A percentile compares a stretch with the other conserved stretches of the same genome.
These are phyloP conservation scores for Cyprinodon diabolis DNA, from an alignment of 2,797 vertebrate species.

Conservation along the genomic window DNA sequence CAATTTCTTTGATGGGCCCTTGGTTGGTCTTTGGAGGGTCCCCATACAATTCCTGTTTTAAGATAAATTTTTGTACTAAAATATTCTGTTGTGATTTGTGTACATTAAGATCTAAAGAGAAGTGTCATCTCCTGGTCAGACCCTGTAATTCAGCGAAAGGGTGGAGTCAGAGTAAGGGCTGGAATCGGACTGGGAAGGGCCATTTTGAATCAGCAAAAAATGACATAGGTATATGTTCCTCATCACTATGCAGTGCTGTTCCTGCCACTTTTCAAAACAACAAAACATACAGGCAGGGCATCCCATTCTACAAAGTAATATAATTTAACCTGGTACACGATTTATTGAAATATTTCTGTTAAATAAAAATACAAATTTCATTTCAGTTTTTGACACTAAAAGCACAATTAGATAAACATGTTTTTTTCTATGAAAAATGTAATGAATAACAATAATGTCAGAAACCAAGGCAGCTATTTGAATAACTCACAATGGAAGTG, in stretches of 20 bases:
- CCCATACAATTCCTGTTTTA: too few relatives aligned
- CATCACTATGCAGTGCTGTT: not conserved
- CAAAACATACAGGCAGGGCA: not conserved
- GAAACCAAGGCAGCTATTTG: not conserved
- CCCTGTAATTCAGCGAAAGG: too few relatives aligned
- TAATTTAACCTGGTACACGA: not conserved
- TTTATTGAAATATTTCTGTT: not conserved
- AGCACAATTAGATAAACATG: not conserved
- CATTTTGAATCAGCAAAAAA: not conserved
- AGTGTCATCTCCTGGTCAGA: too few relatives aligned
- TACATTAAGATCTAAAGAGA: too few relatives aligned
- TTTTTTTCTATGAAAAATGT: not conserved
- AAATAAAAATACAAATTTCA: too few relatives aligned
- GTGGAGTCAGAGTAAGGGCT: too few relatives aligned
- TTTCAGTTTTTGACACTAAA: not conserved
- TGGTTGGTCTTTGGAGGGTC: too few relatives aligned
- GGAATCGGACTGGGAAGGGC: too few relatives aligned
- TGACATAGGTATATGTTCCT: not conserved
- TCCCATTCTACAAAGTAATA: not conserved
- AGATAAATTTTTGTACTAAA: too few relatives aligned
- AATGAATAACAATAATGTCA: not conserved
- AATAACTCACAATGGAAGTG: conserved; percentile 28
- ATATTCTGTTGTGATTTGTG: too few relatives aligned
- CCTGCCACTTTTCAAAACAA: not conserved
- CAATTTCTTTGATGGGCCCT: too few relatives aligned